These are phyloP conservation scores for Pherbina coryleti DNA, from an alignment of 2,888 invertebrate species.

Conservation along the genomic window DNA sequence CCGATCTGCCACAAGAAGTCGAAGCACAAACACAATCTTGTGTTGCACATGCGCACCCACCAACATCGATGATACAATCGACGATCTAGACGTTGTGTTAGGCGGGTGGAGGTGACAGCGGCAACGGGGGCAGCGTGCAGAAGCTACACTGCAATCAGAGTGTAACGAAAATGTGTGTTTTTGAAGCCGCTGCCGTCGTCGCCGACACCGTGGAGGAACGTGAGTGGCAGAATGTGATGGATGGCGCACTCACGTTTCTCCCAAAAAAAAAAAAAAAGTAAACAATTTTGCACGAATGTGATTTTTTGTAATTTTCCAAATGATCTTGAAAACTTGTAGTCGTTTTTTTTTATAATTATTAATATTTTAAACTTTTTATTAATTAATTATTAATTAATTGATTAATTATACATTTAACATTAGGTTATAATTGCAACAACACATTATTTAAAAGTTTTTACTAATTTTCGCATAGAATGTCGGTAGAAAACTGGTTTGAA, in stretches of 20 bases:
- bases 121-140: slow-evolving; percentile 13
- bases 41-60: slow-evolving; percentile 70
- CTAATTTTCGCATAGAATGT: slow-evolving; percentile 25
- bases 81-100: slow-evolving; percentile 37
- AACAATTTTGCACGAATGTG: slow-evolving; percentile 52
- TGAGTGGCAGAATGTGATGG: slow-evolving; percentile 23
- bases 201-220: not conserved
- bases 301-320: slow-evolving; percentile 61
- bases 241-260: slow-evolving; percentile 18
- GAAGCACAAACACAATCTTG: slow-evolving; percentile 70
- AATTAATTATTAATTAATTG: slow-evolving; percentile 53
- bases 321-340: slow-evolving; percentile 68
- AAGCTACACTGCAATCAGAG: not conserved
- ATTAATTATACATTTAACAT: slow-evolving; percentile 52
- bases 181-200: slow-evolving; percentile 41
- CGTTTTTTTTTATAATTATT: slow-evolving; percentile 58
- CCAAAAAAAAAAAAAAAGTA: slow-evolving; percentile 15
- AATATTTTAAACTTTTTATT: slow-evolving; percentile 38
- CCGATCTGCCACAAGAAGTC: slow-evolving; percentile 75
- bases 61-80: slow-evolving; percentile 70
- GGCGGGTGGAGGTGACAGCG: slow-evolving; percentile 45
- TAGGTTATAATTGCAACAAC: slow-evolving; percentile 33
- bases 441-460: slow-evolving; percentile 27
- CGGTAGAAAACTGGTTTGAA: not conserved
- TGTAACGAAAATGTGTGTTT: slow-evolving; percentile 32